Evolutionary conservation across 2,797 vertebrate genomes (phyloP).

Genomic region (Mionectes olivaceus): DNA sequence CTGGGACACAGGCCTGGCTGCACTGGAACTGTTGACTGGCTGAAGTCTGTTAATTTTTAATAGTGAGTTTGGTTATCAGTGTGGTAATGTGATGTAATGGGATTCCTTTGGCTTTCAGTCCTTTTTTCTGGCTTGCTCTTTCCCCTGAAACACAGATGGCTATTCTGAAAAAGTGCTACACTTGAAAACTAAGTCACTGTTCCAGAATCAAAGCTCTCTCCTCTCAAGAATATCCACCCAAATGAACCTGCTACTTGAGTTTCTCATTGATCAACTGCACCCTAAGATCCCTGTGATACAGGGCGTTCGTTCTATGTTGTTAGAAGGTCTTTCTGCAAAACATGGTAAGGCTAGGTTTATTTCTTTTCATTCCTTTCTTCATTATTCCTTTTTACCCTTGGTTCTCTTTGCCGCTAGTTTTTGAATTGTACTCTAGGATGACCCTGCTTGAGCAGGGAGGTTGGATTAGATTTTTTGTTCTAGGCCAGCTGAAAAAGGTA

Average conservation of each 20-base stretch:
- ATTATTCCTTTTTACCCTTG: not conserved
- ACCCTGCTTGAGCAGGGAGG: not conserved
- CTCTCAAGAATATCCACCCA: not conserved
- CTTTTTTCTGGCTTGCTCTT: not conserved
- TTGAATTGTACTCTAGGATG: not conserved
- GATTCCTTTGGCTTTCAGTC: not conserved
- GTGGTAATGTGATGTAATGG: fast-evolving
- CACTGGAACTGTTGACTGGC: not conserved
- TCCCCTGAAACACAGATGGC: not conserved
- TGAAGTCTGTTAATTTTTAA: not conserved
- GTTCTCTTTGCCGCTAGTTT: not conserved
- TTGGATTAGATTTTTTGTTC: not conserved
- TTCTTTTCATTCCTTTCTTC: not conserved
- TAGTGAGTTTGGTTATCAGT: not conserved
- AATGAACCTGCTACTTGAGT: not conserved
- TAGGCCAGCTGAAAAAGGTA: no score
- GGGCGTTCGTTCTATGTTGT: not conserved
- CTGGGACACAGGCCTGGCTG: not conserved
- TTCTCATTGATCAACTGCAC: not conserved
- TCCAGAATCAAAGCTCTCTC: not conserved
- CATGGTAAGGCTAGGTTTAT: not conserved
- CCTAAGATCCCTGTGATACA: not conserved
- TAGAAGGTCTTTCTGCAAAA: not conserved
- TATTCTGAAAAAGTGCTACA: not conserved
- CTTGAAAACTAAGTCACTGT: not conserved